Base-by-base conservation (phyloP, 2,888 invertebrate genomes). In the Crocallis elinguaria region DNA sequence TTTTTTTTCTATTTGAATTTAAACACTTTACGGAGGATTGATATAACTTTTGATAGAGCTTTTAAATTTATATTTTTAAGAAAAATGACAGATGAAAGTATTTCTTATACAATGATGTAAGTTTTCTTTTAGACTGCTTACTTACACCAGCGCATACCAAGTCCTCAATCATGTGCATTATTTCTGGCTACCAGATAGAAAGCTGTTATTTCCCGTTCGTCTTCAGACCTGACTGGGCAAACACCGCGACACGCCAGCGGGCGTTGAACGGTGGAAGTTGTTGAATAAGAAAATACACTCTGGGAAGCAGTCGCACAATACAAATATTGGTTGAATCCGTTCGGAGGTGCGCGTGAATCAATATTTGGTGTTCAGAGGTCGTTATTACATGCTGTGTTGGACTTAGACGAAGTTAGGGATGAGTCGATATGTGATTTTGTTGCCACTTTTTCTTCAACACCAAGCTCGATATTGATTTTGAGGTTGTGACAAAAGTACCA, bases 271-370 rank as follows among this genome's bases (percentile, higher is more conserved):
- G 79, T 85, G 77, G 84, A 84, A 76, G 79, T 82, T 82, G 86
- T 88, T 88, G 86, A 77, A 80, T 87, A 75, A 83, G 85, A 88
- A 88, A 87, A 88, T 86, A 88, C 79, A 82, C 83, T 84, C 83
- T 82, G 83, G 82, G 83, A 84, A 84, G 82, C 82, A 86, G 79
- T 82, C 80, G 84, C 77, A 75, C 77, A 77, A 71, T 71, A 83
- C 84, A 90, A 90, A 90, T 89, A 90, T 90, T 90, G 67, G 81
- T 79, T 69, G 85, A 88, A 87, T 88, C 86, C 81, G 84, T 82
- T 84, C 78, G 77, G 73, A 85, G 83, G 85, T 85, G 82, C 82
- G 82, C 82, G 82, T 82, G 77, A 69, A 77, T 83, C 70, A 88
- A 89, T 88, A 86, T 90, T 90, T 86, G 79, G 62, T 68, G 71